Evolutionary conservation across 2,797 vertebrate species (phyloP), one percentile per base, ranked within the genome.

Genomic region (Triplophysa yarkandensis): DNA sequence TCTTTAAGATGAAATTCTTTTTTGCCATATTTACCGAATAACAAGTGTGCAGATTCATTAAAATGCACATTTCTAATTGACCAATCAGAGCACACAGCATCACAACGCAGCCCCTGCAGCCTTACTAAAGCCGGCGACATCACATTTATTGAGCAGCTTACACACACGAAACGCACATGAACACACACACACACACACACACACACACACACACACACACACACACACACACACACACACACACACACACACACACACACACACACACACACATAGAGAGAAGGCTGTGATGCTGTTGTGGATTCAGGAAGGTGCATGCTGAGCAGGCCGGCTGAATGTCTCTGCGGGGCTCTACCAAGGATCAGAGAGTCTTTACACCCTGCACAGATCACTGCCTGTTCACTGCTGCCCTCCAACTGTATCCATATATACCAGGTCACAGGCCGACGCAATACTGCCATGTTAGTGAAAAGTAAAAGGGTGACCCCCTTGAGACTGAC

Each of bases 331-430:
- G 34, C 43, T 65, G 54, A 81, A 74, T 28, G 30, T 63, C 80
- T 67, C 79, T 39, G 61, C 60, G n/a, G 74, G 79, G 57, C 67
- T 78, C 57, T 63, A 67, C n/a, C 61, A 46, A 60, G 66, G 70
- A 83, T 81, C 79, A 79, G 68, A 81, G 70, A 17, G n/a, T 73
- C 63, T 10, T 78, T 68, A 71, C 58, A 52, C 44, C 30, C 69
- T 55, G 61, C 65, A 77, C 75, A 79, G 77, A 78, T 79, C 79
- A 71, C 64, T 76, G 73, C 72, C 80, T 82, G 69, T 67, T 48
- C 23, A 32, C 36, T 52, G 54, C 74, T 74, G 44, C 67, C 73
- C 63, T 80, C 50, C 34, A 57, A 21, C 79, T 81, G 77, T 55
- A 68, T 64, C 48, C 19, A 55, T 69, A 75, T 79, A 79, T 5